Conservation (phyloP, 2,888 invertebrate genomes). For the Diadegma fenestrale region DNA sequence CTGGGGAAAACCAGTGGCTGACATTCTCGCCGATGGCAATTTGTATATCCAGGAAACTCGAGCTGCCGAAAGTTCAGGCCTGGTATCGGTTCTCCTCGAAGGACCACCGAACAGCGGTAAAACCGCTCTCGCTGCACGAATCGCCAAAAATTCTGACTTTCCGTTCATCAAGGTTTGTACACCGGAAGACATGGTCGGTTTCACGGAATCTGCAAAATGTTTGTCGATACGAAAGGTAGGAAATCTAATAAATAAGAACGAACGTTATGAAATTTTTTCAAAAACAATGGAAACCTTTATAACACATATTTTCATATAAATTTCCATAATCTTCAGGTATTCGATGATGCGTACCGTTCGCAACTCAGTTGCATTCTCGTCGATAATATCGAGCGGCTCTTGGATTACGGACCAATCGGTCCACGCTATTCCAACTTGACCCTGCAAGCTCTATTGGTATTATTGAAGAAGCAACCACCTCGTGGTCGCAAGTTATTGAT, state of each 20-base stretch:
- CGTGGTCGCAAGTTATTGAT: conserved; percentile 96
- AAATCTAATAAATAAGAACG: neutral
- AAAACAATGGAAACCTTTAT: neutral
- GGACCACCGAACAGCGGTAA: conserved; percentile 99
- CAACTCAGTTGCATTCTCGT: conserved; percentile 97
- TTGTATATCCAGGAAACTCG: conserved; percentile 95
- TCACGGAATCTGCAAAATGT: conserved; percentile 98
- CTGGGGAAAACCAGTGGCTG: conserved; percentile 96
- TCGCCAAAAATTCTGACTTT: conserved; percentile 98
- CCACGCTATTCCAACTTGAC: conserved; percentile 99
- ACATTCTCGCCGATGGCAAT: conserved; percentile 96
- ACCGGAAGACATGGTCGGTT: conserved; percentile 99
- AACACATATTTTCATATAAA: neutral
- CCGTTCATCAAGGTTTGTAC: conserved; percentile 99
- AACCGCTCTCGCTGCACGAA: conserved; percentile 97
- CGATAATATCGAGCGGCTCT: conserved; percentile 98
- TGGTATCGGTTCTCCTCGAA: conserved; percentile 96
- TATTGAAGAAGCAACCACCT: conserved; percentile 98
- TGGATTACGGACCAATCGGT: conserved; percentile 99
- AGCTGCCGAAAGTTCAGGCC: conserved; percentile 90
- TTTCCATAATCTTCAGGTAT: conserved; percentile 88
- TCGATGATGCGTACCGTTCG: conserved; percentile 99
- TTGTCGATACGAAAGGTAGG: conserved; percentile 95
- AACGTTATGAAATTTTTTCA: neutral
- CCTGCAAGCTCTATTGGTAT: conserved; percentile 96